Evolutionary conservation across 2,797 vertebrate species (phyloP), one percentile per base, ranked within the genome.

Genomic region (Fistularia tabacaria): DNA sequence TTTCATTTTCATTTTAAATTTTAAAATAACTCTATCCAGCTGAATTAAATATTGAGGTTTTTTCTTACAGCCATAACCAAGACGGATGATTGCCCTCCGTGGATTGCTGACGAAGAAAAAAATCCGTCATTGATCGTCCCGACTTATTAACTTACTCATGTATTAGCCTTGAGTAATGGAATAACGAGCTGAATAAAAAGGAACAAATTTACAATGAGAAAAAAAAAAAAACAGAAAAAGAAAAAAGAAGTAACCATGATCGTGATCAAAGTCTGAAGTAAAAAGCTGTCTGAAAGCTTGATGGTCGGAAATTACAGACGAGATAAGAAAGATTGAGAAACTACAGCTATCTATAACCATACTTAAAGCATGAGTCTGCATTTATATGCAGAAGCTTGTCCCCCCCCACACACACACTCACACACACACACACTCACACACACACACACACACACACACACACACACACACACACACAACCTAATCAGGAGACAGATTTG

Each of bases 401-500:
- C n/a, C n/a, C n/a, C n/a, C n/a, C n/a, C 40, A 39, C 39, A 25
- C 40, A 44, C 44, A 46, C 10, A 53, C 47, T 49, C 38, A 46
- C 48, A 51, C 38, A 51, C 58, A 40, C 52, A 12, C 57, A 44
- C 48, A 55, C n/a, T 44, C 9, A 13, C 58, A 60, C 10, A 36
- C 38, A 44, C 46, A 44, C 14, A 56, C 57, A 63, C 51, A 48
- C 38, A 44, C 40, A 39, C 39, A 25, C 40, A 44, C 44, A 46
- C 10, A 53, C 47, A 52, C 38, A 46, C 48, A 51, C 38, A 51
- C 58, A 40, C 52, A 12, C 57, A 44, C 48, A 55, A 54, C 14
- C 60, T 71, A 74, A 81, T 80, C 70, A 74, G 46, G 57, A 66
- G 62, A 39, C 54, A 65, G 38, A 63, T 72, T 62, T 81, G 73